Conservation (phyloP, 1,140 invertebrate species). For the Hestina assimilis region DNA sequence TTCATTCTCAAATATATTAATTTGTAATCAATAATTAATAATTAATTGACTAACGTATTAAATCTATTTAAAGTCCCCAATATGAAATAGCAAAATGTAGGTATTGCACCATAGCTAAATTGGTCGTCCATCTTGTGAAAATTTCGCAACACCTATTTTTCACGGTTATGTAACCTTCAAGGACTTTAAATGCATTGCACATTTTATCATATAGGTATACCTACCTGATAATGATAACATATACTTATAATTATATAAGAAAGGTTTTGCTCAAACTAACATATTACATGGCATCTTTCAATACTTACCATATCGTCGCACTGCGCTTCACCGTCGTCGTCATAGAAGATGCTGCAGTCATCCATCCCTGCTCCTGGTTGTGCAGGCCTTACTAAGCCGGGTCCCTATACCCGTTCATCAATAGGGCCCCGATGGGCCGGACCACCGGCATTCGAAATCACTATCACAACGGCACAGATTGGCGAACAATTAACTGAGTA, state of each 20-base stretch:
- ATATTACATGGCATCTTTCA: neutral
- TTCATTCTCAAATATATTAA: neutral
- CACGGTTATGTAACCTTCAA: constrained; percentile 41
- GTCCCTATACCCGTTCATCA: constrained; percentile 50
- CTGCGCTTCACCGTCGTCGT: constrained; percentile 71
- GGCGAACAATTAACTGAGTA: constrained; percentile 39
- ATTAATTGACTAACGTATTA: neutral
- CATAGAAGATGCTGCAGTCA: constrained; percentile 70
- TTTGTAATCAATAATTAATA: neutral
- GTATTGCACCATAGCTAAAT: constrained; percentile 35
- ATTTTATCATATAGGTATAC: neutral
- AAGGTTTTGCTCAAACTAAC: neutral
- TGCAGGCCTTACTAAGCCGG: constrained; percentile 52
- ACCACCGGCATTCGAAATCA: constrained; percentile 57
- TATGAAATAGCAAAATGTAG: neutral
- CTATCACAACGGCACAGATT: constrained; percentile 43
- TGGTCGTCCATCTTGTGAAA: constrained; percentile 54
- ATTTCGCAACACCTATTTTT: constrained; percentile 32
- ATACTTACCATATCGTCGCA: constrained; percentile 73
- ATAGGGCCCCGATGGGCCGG: constrained; percentile 43
- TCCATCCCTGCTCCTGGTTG: constrained; percentile 62
- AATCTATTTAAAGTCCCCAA: neutral
- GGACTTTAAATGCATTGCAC: neutral
- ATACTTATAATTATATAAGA: too few relatives aligned
- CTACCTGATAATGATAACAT: too few relatives aligned